Percentiles rank a stretch among this genome's conserved stretches.
Conservation (phyloP, 2,888 invertebrate species). For the Onthophagus sagittarius region DNA sequence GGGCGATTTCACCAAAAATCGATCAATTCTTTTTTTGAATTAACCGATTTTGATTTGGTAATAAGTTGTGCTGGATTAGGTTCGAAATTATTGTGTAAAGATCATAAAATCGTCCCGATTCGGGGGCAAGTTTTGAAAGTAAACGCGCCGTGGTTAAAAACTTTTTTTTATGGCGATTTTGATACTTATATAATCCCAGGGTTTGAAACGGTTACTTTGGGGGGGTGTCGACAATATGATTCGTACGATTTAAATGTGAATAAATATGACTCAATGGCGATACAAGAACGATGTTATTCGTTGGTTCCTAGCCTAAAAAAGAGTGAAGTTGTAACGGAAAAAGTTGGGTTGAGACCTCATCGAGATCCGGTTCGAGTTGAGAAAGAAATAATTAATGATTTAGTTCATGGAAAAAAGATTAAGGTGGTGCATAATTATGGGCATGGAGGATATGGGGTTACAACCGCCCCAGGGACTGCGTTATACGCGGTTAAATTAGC, state of each 20-base stretch:
- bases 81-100: slow-evolving; percentile 72
- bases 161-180: slow-evolving; percentile 80
- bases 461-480: slow-evolving; percentile 84
- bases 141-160: slow-evolving; percentile 84
- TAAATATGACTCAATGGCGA: slow-evolving; percentile 69
- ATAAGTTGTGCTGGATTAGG: slow-evolving; percentile 86
- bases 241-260: slow-evolving; percentile 66
- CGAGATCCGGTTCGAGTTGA: slow-evolving; percentile 71
- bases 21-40: slow-evolving; percentile 59
- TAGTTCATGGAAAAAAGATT: slow-evolving; percentile 50
- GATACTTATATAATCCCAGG: slow-evolving; percentile 85
- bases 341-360: slow-evolving; percentile 81
- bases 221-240: slow-evolving; percentile 81
- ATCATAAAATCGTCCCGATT: slow-evolving; percentile 71
- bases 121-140: slow-evolving; percentile 81
- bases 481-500: slow-evolving; percentile 69
- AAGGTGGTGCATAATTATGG: slow-evolving; percentile 91
- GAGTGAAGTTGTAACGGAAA: slow-evolving; percentile 58
- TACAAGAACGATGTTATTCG: slow-evolving; percentile 73
- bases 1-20: slow-evolving; percentile 58
- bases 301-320: slow-evolving; percentile 66
- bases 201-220: slow-evolving; percentile 70
- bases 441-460: slow-evolving; percentile 91
- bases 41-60: slow-evolving; percentile 65
- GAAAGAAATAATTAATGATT: slow-evolving; percentile 52